phyloP scores from a whole-genome alignment of 2,888 invertebrate genomes.

The Ischnus inquisitorius region DNA sequence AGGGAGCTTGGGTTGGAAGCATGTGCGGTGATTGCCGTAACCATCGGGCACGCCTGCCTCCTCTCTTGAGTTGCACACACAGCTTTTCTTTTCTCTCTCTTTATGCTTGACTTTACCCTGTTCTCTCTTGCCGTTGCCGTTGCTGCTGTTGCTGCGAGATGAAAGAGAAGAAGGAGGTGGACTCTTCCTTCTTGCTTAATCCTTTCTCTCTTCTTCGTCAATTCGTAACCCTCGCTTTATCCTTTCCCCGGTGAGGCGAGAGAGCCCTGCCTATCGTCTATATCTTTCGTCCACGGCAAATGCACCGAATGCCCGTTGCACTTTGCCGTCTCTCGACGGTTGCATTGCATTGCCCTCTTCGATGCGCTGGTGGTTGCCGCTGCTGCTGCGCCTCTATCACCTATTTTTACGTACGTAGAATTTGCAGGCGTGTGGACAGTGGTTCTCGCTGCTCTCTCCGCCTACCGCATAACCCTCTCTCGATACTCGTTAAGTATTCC shows the following conservation, averaged over 20 bases:
- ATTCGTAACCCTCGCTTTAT: slow-evolving; percentile 23
- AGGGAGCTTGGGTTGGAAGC: slow-evolving; percentile 80
- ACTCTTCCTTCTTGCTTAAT: slow-evolving; percentile 15
- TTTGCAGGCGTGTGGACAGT: slow-evolving; percentile 63
- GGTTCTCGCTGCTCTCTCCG: slow-evolving; percentile 62
- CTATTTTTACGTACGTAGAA: slow-evolving; percentile 68
- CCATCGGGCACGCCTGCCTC: slow-evolving; percentile 83
- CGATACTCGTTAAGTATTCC: slow-evolving; percentile 65
- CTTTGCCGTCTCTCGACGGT: slow-evolving; percentile 67
- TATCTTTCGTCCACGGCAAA: slow-evolving; percentile 76
- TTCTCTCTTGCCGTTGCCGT: slow-evolving; percentile 53
- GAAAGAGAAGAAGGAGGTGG: slow-evolving; percentile 36
- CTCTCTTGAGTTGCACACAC: slow-evolving; percentile 38
- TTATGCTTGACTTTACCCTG: slow-evolving; percentile 31
- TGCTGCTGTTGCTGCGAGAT: slow-evolving; percentile 52
- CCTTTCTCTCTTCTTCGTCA: slow-evolving; percentile 34
- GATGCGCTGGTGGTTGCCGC: slow-evolving; percentile 22
- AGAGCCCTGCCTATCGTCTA: slow-evolving; percentile 30
- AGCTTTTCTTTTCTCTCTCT: slow-evolving; percentile 9
- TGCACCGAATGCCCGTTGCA: slow-evolving; percentile 78
- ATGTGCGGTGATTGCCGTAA: slow-evolving; percentile 83
- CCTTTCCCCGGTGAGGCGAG: slow-evolving; percentile 12
- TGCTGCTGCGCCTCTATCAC: slow-evolving; percentile 69
- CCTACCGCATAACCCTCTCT: slow-evolving; percentile 40
- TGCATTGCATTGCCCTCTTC: slow-evolving; percentile 68